phyloP scores from a whole-genome alignment of 1,140 invertebrate genomes.

The Chionoecetes opilio region DNA sequence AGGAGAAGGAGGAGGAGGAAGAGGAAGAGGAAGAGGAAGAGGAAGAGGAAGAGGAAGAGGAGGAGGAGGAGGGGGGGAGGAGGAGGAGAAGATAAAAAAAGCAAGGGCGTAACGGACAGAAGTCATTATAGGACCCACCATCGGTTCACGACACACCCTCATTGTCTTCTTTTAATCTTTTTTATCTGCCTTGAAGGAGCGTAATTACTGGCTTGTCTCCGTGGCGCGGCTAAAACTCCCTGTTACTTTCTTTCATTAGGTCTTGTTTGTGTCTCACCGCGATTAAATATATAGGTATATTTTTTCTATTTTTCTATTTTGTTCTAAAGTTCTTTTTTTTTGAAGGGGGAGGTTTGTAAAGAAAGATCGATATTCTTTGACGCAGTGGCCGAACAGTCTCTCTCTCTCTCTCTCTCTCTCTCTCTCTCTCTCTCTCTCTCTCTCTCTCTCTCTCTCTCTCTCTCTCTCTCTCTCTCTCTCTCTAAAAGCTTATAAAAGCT shows the following conservation, averaged over 20 bases:
- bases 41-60: not conserved
- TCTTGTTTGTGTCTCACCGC: not conserved
- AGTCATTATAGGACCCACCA: not conserved
- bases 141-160: not conserved
- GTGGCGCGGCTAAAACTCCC: not conserved
- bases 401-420: too few species aligned
- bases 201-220: conserved; percentile 8
- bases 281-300: not conserved
- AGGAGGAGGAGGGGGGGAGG: not conserved
- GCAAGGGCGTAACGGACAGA: not conserved
- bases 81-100: not conserved
- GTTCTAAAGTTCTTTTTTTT: too few species aligned
- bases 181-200: not conserved
- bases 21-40: not conserved
- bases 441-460: too few species aligned
- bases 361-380: not conserved
- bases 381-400: too few species aligned
- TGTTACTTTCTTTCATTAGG: not conserved
- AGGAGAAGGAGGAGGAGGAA: not conserved
- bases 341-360: not conserved
- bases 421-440: too few species aligned
- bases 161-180: not conserved
- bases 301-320: not conserved
- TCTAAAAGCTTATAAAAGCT: too few species aligned
- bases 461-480: too few species aligned